These are phyloP conservation scores for Eucriotettix oculatus DNA, from an alignment of 2,888 invertebrate species.

Conservation along the genomic window DNA sequence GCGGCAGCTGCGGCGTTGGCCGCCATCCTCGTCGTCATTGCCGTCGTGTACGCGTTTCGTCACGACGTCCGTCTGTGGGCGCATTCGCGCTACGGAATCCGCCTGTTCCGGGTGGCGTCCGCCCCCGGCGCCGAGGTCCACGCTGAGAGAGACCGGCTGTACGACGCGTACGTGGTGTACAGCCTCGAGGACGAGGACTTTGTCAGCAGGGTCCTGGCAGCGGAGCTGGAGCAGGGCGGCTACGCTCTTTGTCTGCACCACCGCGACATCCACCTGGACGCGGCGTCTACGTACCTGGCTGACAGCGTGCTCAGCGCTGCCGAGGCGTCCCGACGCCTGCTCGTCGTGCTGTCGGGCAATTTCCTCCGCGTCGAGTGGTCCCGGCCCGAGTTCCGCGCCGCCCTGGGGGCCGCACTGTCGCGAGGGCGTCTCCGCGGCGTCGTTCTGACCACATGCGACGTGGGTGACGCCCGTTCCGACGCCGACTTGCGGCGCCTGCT, in stretches of 20 bases:
- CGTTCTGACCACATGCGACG: slow-evolving; percentile 39
- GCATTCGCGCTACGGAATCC: slow-evolving; percentile 58
- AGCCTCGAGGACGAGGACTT: slow-evolving; percentile 61
- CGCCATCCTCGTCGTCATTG: slow-evolving; percentile 48
- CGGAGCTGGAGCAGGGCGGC: slow-evolving; percentile 55
- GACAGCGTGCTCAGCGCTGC: slow-evolving; percentile 40
- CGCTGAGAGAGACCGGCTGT: slow-evolving; percentile 37
- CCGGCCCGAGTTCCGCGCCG: slow-evolving; percentile 62
- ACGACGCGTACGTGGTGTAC: slow-evolving; percentile 77
- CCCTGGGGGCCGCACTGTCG: slow-evolving; percentile 53
- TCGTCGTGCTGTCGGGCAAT: slow-evolving; percentile 63
- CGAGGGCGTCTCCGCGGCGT: slow-evolving; percentile 41
- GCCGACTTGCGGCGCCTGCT: slow-evolving; percentile 56
- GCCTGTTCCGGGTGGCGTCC: slow-evolving; percentile 32
- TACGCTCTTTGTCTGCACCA: slow-evolving; percentile 39
- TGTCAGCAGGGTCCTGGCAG: slow-evolving; percentile 47
- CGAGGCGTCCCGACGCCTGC: slow-evolving; percentile 55
- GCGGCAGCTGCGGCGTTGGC: slow-evolving; percentile 52
- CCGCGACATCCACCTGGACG: slow-evolving; percentile 23
- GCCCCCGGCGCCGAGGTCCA: slow-evolving; percentile 12
- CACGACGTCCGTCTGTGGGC: slow-evolving; percentile 65
- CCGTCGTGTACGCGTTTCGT: slow-evolving; percentile 54
- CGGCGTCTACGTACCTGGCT: slow-evolving; percentile 24
- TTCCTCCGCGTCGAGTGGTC: slow-evolving; percentile 75
- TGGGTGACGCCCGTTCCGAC: slow-evolving; percentile 55